A percentile compares a stretch with the other conserved stretches of the same genome.
phyloP scores from a whole-genome alignment of 1,140 invertebrate species.

The Hylyphantes graminicola region DNA sequence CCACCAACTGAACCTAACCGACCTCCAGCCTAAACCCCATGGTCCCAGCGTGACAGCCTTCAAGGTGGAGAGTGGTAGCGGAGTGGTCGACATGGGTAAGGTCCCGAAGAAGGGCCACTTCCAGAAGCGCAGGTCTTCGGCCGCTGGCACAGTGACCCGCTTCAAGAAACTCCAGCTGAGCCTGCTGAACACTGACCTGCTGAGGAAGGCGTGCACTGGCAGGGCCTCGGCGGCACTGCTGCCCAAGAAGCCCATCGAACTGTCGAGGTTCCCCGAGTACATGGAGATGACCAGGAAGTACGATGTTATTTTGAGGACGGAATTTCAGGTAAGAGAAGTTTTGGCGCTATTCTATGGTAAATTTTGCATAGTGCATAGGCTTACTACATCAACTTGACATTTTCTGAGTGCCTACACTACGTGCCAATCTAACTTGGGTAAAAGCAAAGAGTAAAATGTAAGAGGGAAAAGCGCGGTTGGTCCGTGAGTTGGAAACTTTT shows the following conservation, averaged over 20 bases:
- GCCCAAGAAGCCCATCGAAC: conserved; percentile 62
- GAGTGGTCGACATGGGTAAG: conserved; percentile 36
- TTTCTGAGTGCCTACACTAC: background rate
- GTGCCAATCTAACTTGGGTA: too few species aligned
- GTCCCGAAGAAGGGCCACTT: conserved; percentile 47
- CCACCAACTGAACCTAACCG: too few species aligned
- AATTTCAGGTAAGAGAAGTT: conserved; percentile 61
- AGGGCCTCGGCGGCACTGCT: conserved; percentile 54
- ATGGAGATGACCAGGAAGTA: conserved; percentile 62
- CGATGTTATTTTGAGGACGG: conserved; percentile 61
- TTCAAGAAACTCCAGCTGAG: conserved; percentile 63
- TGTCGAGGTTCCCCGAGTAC: conserved; percentile 56
- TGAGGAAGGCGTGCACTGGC: conserved; percentile 55
- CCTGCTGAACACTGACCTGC: conserved; percentile 61
- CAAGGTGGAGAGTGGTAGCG: conserved; percentile 41
- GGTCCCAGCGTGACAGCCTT: background rate
- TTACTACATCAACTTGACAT: background rate
- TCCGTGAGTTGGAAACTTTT: too few species aligned
- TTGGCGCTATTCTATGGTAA: background rate
- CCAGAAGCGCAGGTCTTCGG: conserved; percentile 39
- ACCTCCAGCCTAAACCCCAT: background rate
- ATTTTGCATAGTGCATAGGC: background rate
- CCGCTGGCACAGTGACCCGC: conserved; percentile 53
- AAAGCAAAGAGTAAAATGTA: too few species aligned
- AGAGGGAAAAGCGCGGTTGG: too few species aligned